A percentile compares a stretch with the other conserved stretches of the same genome.
phyloP scores from a whole-genome alignment of 2,888 invertebrate genomes.

The Maniola hyperantus region DNA sequence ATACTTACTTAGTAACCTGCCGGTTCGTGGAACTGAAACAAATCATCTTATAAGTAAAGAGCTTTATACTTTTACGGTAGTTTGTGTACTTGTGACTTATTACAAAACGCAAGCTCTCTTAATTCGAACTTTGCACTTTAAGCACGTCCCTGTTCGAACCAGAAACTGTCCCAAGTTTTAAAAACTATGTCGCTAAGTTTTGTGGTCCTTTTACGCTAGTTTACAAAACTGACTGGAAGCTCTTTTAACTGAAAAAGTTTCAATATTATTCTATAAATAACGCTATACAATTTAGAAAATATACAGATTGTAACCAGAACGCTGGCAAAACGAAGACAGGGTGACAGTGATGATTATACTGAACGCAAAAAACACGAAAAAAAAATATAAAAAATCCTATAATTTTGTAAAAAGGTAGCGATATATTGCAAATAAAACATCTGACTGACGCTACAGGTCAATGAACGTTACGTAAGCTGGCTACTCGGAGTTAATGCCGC shows the following conservation, averaged over 20 bases:
- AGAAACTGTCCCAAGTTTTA: slow-evolving; percentile 12
- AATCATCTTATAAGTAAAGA: not conserved
- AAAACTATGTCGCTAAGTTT: slow-evolving; percentile 14
- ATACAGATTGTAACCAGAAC: no score
- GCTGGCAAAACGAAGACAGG: no score
- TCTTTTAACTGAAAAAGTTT: slow-evolving; percentile 2
- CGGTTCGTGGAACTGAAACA: not conserved
- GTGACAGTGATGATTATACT: no score
- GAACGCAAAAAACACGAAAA: no score
- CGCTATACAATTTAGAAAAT: no score
- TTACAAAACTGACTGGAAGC: slow-evolving; percentile 7
- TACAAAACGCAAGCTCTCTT: slow-evolving; percentile 10
- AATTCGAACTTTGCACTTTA: slow-evolving; percentile 19
- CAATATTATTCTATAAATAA: not conserved
- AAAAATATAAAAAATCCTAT: no score
- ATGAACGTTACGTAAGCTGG: no score
- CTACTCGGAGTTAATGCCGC: no score
- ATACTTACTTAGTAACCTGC: no score
- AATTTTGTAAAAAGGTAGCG: no score
- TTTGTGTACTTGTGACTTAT: slow-evolving; percentile 19
- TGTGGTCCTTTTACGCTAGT: slow-evolving; percentile 5
- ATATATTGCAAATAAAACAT: no score
- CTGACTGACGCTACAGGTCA: no score
- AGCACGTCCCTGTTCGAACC: slow-evolving; percentile 17
- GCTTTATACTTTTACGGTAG: not conserved